Percentiles rank a stretch among this genome's conserved stretches.
phyloP scores from a whole-genome alignment of 2,113 vertebrate species.

The Trogon surrucura region DNA sequence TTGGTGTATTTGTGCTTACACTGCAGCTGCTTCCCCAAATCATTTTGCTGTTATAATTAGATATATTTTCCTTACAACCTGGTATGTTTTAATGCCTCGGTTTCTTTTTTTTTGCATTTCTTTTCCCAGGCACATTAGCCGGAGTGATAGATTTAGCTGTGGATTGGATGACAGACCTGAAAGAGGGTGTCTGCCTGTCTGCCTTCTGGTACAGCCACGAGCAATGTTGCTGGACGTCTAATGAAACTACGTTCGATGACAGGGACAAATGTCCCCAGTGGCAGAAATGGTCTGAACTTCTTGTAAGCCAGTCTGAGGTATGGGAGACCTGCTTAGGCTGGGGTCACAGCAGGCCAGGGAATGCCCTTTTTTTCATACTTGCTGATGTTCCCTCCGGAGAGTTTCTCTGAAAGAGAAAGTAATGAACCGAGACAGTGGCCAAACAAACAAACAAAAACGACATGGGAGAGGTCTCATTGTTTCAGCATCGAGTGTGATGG shows the following conservation, averaged over 20 bases:
- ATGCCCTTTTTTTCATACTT: background rate
- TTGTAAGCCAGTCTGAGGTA: constrained; percentile 90
- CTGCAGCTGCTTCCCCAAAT: background rate
- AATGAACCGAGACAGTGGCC: background rate
- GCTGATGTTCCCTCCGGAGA: background rate
- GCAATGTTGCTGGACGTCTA: constrained; percentile 98
- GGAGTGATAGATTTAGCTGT: constrained; percentile 97
- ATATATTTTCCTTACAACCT: background rate
- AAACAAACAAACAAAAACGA: background rate
- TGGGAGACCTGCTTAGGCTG: background rate
- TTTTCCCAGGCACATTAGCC: constrained; percentile 87
- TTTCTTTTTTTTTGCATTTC: background rate
- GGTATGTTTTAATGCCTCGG: background rate
- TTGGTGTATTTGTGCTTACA: background rate
- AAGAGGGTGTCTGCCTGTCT: constrained; percentile 94
- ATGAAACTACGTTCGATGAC: constrained; percentile 95
- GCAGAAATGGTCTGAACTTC: constrained; percentile 97
- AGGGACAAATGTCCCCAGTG: constrained; percentile 96
- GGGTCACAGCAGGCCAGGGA: background rate
- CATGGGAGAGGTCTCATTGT: background rate
- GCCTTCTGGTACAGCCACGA: constrained; percentile 98
- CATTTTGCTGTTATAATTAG: background rate
- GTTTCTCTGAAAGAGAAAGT: background rate
- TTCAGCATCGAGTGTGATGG: background rate
- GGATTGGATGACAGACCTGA: constrained; percentile 99